Percentiles rank a stretch among this genome's conserved stretches.
These are phyloP conservation scores for Haliclystus octoradiatus DNA, from an alignment of 30 jellyfish, hydroid and myxozoan genomes.

Conservation along the genomic window DNA sequence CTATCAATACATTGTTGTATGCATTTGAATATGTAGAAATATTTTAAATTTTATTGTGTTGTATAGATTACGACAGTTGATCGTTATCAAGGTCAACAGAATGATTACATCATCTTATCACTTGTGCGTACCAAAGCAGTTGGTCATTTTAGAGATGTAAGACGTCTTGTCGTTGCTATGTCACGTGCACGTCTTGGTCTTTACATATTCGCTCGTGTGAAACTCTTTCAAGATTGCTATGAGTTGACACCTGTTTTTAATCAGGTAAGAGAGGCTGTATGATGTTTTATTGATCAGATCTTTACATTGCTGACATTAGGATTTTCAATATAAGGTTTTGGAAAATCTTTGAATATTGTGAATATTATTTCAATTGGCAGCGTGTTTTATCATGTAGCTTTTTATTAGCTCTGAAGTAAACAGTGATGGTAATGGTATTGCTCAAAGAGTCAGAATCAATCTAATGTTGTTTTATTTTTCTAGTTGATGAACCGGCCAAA, in stretches of 20 bases:
- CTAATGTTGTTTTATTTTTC: too few relatives aligned
- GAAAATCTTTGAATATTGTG: too few relatives aligned
- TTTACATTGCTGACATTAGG: too few relatives aligned
- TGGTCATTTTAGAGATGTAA: conserved; percentile 94
- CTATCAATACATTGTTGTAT: too few relatives aligned
- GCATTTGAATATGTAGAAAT: too few relatives aligned
- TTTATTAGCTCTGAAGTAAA: too few relatives aligned
- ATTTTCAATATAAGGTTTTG: too few relatives aligned
- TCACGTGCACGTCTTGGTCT: conserved; percentile 99
- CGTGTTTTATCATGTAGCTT: too few relatives aligned
- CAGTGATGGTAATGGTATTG: too few relatives aligned
- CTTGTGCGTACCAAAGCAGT: conserved; percentile 90
- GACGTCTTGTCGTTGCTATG: conserved; percentile 99
- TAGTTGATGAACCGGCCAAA: conserved; percentile 56
- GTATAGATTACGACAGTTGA: conserved; percentile 98
- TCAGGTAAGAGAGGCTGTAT: conserved; percentile 33
- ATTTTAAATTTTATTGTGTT: too few relatives aligned
- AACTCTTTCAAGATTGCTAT: conserved; percentile 71
- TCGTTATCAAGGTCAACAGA: conserved; percentile 98
- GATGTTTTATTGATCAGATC: background rate
- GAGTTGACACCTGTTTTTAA: conserved; percentile 88
- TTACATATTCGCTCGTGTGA: conserved; percentile 85
- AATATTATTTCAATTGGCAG: too few relatives aligned
- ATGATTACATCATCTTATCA: conserved; percentile 88
- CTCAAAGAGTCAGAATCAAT: too few relatives aligned